phyloP scores from a whole-genome alignment of 30 jellyfish, hydroid and myxozoan genomes.

The Aurelia aurita complex sp. Pacific region DNA sequence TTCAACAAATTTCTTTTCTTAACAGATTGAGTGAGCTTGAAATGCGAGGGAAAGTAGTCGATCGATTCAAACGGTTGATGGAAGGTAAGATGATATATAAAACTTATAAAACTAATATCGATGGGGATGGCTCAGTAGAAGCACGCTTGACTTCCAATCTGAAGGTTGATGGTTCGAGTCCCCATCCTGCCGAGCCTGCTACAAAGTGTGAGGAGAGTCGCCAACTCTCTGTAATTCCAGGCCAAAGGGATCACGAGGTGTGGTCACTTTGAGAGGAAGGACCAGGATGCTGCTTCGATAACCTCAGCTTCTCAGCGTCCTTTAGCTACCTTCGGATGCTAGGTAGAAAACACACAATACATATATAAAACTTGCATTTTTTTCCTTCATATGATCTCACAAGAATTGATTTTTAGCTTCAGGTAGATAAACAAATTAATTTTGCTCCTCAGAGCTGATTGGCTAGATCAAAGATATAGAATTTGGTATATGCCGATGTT shows the following conservation, averaged over 20 bases:
- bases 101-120: background rate
- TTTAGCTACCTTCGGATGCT: too few relatives aligned
- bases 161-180: background rate
- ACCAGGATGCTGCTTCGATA: too few relatives aligned
- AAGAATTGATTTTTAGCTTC: background rate
- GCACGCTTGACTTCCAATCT: background rate
- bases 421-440: background rate
- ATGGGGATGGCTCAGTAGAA: too few relatives aligned
- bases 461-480: too few relatives aligned
- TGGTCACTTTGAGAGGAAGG: too few relatives aligned
- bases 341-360: background rate
- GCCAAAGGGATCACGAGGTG: too few relatives aligned
- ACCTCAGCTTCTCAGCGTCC: too few relatives aligned
- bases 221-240: too few relatives aligned
- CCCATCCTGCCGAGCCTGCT: too few relatives aligned
- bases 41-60: constrained; percentile 62
- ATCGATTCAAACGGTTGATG: constrained; percentile 31
- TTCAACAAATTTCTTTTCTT: too few relatives aligned
- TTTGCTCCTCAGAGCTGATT: background rate
- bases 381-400: background rate
- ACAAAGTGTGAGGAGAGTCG: too few relatives aligned
- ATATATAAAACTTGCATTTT: background rate
- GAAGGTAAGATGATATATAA: constrained; percentile 14
- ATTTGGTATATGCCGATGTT: too few relatives aligned
- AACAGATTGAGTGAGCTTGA: constrained; percentile 6